Evolutionary conservation across 2,888 invertebrate species (phyloP).

Genomic region (Unio delphinus): DNA sequence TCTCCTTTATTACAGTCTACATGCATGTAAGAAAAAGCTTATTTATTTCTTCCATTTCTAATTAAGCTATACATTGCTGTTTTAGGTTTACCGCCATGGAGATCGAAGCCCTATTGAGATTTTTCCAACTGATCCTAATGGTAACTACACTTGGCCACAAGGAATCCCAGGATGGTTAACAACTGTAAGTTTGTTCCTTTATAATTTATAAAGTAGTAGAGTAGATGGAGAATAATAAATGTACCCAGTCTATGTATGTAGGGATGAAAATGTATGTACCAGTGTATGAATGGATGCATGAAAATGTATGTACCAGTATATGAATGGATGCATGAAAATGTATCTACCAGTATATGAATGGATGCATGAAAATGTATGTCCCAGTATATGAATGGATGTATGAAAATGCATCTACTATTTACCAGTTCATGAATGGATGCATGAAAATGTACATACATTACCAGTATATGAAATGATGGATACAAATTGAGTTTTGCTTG

Average conservation of each 20-base stretch:
- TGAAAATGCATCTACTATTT: not conserved
- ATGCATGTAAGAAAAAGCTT: no score
- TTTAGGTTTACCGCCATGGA: constrained; percentile 51
- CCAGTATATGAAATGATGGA: no score
- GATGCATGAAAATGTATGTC: not conserved
- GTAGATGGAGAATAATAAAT: not conserved
- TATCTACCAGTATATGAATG: no score
- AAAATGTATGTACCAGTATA: not conserved
- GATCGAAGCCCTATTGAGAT: constrained; percentile 45
- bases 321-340: not conserved
- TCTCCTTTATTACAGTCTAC: no score
- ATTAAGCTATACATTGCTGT: not conserved
- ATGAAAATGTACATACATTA: no score
- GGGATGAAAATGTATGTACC: not conserved
- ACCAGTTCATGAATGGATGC: no score
- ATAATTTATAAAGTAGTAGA: not conserved
- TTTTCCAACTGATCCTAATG: constrained; percentile 40
- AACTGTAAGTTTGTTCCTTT: constrained; percentile 24
- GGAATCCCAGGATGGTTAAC: constrained; percentile 50
- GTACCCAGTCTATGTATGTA: not conserved
- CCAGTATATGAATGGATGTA: not conserved
- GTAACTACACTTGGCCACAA: constrained; percentile 43
- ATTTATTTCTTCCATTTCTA: no score
- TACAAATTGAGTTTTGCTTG: no score
- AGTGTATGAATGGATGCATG: not conserved